Evolutionary conservation across 2,113 vertebrate genomes (phyloP).

Genomic region (Hippocampus barbouri): DNA sequence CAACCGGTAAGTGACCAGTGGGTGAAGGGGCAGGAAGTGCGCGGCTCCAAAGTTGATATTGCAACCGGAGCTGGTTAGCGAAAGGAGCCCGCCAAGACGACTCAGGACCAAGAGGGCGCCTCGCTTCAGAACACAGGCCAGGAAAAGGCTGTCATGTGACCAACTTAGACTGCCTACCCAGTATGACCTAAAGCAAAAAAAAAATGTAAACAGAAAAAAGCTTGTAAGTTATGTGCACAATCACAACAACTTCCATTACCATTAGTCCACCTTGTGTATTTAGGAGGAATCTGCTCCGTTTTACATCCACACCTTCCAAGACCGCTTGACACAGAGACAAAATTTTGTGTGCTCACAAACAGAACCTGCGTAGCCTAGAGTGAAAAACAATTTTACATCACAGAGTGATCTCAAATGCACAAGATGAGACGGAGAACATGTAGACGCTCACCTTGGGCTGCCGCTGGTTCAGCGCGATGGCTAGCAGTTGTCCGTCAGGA

Average conservation of each 20-base stretch:
- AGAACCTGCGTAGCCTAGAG: slow-evolving; percentile 85
- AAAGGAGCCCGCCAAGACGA: slow-evolving; percentile 82
- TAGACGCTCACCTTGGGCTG: slow-evolving; percentile 78
- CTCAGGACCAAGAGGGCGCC: slow-evolving; percentile 86
- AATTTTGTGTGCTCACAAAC: slow-evolving; percentile 85
- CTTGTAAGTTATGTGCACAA: not conserved
- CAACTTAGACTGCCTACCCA: slow-evolving; percentile 89
- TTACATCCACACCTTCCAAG: slow-evolving; percentile 89
- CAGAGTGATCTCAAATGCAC: not conserved
- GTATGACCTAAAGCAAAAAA: slow-evolving; percentile 80
- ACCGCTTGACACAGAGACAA: slow-evolving; percentile 75
- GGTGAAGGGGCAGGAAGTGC: slow-evolving; percentile 92
- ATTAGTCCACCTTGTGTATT: slow-evolving; percentile 76
- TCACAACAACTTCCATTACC: not conserved
- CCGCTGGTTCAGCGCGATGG: slow-evolving; percentile 85
- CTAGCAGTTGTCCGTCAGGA: slow-evolving; percentile 80
- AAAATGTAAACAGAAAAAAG: not conserved
- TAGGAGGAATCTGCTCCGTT: slow-evolving; percentile 70
- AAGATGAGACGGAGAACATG: not conserved
- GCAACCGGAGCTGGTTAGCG: slow-evolving; percentile 82
- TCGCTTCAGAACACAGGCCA: slow-evolving; percentile 90
- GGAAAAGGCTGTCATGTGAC: slow-evolving; percentile 82
- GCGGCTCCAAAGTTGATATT: slow-evolving; percentile 90
- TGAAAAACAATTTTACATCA: slow-evolving; percentile 14
- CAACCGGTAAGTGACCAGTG: slow-evolving; percentile 87